Evolutionary conservation across 2,888 invertebrate genomes (phyloP).

Genomic region (Agriopis aurantiaria): DNA sequence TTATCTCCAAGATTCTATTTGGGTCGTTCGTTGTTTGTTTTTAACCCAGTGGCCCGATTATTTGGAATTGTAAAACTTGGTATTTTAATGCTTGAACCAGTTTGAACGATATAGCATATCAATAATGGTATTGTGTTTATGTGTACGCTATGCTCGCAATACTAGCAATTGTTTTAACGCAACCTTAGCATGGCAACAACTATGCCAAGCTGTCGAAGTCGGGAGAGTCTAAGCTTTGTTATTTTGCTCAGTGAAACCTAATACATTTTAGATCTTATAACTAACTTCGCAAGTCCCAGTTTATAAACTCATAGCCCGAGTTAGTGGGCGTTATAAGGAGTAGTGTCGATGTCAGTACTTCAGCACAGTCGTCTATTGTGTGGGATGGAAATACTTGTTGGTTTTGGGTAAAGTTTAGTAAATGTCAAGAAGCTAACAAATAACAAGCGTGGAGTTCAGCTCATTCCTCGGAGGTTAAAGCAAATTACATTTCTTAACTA

Average conservation of each 20-base stretch:
- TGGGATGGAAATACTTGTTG: conserved; percentile 9
- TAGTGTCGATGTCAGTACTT: conserved; percentile 16
- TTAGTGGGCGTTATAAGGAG: conserved; percentile 11
- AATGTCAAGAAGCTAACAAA: conserved; percentile 24
- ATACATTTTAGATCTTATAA: conserved; percentile 13
- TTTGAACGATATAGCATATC: conserved; percentile 17
- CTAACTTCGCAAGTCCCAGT: background rate
- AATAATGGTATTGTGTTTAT: conserved; percentile 14
- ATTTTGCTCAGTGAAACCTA: conserved; percentile 3
- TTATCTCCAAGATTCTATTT: conserved; percentile 29
- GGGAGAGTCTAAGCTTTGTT: background rate
- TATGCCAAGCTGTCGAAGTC: conserved; percentile 5
- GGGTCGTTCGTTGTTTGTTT: conserved; percentile 29
- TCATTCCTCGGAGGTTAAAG: conserved; percentile 12
- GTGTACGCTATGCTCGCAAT: conserved; percentile 7
- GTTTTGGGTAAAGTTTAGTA: conserved; percentile 14
- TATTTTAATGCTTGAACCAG: conserved; percentile 27
- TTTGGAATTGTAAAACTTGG: conserved; percentile 24
- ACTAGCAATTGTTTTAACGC: conserved; percentile 26
- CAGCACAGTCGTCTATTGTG: conserved; percentile 16
- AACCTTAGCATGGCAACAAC: conserved; percentile 27
- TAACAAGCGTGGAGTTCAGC: conserved; percentile 18
- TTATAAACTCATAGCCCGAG: background rate
- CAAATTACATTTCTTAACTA: conserved; percentile 9
- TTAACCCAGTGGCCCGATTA: conserved; percentile 32